These are phyloP conservation scores for Carpatolechia fugitivella DNA, from an alignment of 2,888 invertebrate species.

Conservation along the genomic window DNA sequence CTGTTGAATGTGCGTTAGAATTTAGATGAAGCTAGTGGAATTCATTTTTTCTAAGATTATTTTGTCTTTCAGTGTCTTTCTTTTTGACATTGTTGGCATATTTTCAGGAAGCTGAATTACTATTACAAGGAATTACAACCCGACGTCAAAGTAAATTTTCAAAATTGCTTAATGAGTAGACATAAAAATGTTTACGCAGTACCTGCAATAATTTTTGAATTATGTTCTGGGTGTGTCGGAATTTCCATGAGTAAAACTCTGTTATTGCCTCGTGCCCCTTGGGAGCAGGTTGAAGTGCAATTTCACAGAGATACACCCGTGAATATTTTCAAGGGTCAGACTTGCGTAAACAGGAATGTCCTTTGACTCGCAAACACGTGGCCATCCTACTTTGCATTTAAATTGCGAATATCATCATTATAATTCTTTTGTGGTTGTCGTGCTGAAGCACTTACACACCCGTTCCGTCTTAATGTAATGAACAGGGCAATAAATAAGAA, in stretches of 20 bases:
- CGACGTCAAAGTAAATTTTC: too few relatives aligned
- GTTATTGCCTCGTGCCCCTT: conserved; percentile 1
- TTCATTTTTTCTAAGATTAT: background rate
- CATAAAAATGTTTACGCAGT: too few relatives aligned
- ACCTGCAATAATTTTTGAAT: background rate
- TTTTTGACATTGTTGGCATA: background rate
- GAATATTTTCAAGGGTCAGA: conserved; percentile 11
- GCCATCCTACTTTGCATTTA: conserved; percentile 24
- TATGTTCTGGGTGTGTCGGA: background rate
- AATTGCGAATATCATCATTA: conserved; percentile 21
- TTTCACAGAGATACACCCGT: conserved; percentile 5
- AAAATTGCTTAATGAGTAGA: too few relatives aligned
- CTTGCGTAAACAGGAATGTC: conserved; percentile 22
- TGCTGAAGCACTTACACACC: conserved; percentile 2
- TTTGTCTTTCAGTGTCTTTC: background rate
- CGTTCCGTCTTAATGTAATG: conserved; percentile 9
- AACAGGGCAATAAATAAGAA: conserved; percentile 14
- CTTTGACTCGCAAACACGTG: conserved; percentile 21
- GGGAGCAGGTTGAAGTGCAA: conserved; percentile 5
- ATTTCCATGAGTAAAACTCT: conserved; percentile 5
- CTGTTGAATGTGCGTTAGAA: conserved; percentile 29
- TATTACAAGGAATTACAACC: too few relatives aligned
- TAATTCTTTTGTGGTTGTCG: conserved; percentile 11
- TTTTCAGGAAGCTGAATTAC: too few relatives aligned
- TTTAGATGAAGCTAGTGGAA: background rate